Conservation (phyloP, 1,140 invertebrate genomes). For the Diabrotica undecimpunctata region DNA sequence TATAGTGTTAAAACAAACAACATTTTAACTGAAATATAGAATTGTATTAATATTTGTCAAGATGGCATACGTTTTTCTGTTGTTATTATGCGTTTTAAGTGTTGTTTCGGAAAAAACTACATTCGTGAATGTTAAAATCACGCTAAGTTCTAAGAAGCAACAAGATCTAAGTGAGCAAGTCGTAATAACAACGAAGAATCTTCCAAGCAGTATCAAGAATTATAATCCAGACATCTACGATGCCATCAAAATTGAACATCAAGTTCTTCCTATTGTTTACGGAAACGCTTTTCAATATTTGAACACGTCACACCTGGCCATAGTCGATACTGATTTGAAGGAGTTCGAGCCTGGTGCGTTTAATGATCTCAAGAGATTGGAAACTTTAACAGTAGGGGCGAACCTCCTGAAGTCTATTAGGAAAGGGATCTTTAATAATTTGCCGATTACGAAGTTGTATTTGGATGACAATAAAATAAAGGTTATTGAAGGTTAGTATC, state of each 20-base stretch:
- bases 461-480: conserved; percentile 1
- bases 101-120: neutral
- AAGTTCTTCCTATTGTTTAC: neutral
- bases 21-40: too few species aligned
- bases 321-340: neutral
- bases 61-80: too few species aligned
- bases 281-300: neutral
- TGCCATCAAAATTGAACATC: neutral
- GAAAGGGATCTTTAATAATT: neutral
- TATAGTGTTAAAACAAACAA: too few species aligned
- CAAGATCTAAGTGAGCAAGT: neutral
- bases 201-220: neutral
- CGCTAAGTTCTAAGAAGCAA: neutral
- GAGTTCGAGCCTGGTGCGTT: neutral
- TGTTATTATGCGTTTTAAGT: neutral
- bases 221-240: neutral
- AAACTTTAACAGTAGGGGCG: neutral
- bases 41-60: too few species aligned
- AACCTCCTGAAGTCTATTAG: neutral
- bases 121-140: neutral
- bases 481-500: neutral
- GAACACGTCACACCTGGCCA: neutral
- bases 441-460: neutral
- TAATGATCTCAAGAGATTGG: neutral
- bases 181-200: neutral